Base-by-base conservation (phyloP, 2,797 vertebrate species). In the Phrynocephalus forsythii region DNA sequence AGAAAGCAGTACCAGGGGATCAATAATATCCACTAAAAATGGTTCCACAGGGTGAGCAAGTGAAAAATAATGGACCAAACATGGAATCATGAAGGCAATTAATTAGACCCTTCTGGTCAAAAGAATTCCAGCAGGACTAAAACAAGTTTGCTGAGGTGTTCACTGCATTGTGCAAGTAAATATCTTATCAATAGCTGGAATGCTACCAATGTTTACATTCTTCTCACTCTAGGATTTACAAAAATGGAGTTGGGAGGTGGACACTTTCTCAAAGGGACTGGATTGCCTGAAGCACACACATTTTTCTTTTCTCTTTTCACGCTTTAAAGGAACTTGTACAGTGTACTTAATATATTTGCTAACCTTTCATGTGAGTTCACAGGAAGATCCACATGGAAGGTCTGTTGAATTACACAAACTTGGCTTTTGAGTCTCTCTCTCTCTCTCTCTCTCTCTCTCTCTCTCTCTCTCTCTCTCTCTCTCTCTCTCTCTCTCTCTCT, bases 141-240 rank as follows among this genome's bases (percentile, higher is more conserved):
- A 82, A 71, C 30, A 6, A 66, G 4, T 56, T 91, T 56, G 82
- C 78, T 86, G 85, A 90, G 79, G 22, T 5, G 6, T 56, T 76
- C 82, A 38, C 82, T 20, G 67, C 90, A 81, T 0, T 75, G 0
- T 87, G 44, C 15, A 77, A 83, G 63, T 87, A 91, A 92, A 92
- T 87, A 56, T 11, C 87, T 76, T 88, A 90, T 91, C 83, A 93
- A 73, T 93, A 94, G 91, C 87, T 95, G 92, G 91, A 94, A 90
- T 91, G 90, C 4, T 84, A 91, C 80, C 89, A 95, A 87, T 93
- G 81, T 94, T 94, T 94, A 92, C 88, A 94, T 86, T 79, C 44
- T 90, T 48, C 91, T 93, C 87, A 91, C 91, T 88, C 85, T 52
- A 88, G 90, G 92, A 95, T 95, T 94, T 93, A 95, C 94, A 93